Evolutionary conservation across 2,888 invertebrate genomes (phyloP), one percentile per base, ranked within the genome.

Genomic region (Chorisops tibialis): DNA sequence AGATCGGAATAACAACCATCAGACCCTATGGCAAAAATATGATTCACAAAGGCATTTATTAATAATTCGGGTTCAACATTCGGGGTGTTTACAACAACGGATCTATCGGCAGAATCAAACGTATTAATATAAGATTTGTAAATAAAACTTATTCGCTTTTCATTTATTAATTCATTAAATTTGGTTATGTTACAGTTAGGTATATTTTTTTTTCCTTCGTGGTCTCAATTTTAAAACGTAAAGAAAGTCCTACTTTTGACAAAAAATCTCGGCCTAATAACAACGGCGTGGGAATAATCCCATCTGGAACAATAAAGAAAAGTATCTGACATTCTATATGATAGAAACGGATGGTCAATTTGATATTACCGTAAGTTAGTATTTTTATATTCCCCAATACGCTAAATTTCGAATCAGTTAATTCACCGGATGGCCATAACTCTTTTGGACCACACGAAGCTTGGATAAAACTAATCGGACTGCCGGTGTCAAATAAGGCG

Each of bases 401-500:
- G 14, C 39, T 12, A 7, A 39, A 39, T 14, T 39, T 39, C 14
- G 39, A 39, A 9, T 39, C 14, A 14, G 11, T 7, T 39, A 39
- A 39, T 14, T n/a, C n/a, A n/a, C n/a, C n/a, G n/a, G n/a, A n/a
- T 6, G 43, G 43, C 43, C 16, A 7, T 9, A 12, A 18, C 19
- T 14, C 3, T 9, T 6, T 16, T 16, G 43, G 43, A 18, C 12
- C 6, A 14, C 43, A 14, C n/a, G 43, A 43, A 9, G 2, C 6
- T 2, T 16, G 16, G 12, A 43, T 2, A 14, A 43, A 43, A 43
- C 14, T 43, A 43, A 43, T 19, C 16, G 43, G 43, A 43, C 43
- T 43, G 6, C 43, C 43, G 43, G 43, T 43, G 14, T 43, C 43
- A 43, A 43, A 43, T 43, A 43, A 16, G 14, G 43, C 43, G 43